Percentiles rank a stretch among this genome's conserved stretches.
Evolutionary conservation across 2,888 invertebrate genomes (phyloP).

Genomic region (Proisotoma minuta): DNA sequence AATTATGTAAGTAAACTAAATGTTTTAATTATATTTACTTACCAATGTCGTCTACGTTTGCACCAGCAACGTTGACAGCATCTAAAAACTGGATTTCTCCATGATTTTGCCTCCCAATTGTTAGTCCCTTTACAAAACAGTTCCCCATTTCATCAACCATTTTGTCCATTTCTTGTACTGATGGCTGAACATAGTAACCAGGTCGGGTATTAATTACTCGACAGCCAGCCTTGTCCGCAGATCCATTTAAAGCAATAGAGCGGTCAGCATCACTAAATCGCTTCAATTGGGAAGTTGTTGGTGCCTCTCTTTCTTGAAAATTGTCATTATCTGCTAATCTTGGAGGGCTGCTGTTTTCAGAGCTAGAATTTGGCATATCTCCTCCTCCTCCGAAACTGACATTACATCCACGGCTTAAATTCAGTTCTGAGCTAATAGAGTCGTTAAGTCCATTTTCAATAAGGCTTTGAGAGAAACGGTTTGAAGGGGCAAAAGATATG

Average conservation of each 20-base stretch:
- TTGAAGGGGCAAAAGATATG: neutral
- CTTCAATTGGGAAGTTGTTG: neutral
- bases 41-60: constrained; percentile 83
- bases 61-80: constrained; percentile 73
- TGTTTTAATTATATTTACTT: constrained; percentile 35
- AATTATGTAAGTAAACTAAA: neutral
- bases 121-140: constrained; percentile 79
- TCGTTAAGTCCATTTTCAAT: constrained; percentile 2
- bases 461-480: neutral
- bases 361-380: neutral
- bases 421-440: neutral
- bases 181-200: constrained; percentile 89
- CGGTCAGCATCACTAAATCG: constrained; percentile 4
- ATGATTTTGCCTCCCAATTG: constrained; percentile 81
- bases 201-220: constrained; percentile 70
- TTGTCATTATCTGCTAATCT: neutral
- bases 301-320: neutral
- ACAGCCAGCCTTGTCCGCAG: constrained; percentile 11
- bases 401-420: neutral
- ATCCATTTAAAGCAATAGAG: neutral
- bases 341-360: neutral
- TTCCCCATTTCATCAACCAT: constrained; percentile 69
- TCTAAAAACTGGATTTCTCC: constrained; percentile 85
- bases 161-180: constrained; percentile 70
- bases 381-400: too few relatives aligned